Evolutionary conservation across 2,888 invertebrate genomes (phyloP).

Genomic region (Torymus aiolomorphi): DNA sequence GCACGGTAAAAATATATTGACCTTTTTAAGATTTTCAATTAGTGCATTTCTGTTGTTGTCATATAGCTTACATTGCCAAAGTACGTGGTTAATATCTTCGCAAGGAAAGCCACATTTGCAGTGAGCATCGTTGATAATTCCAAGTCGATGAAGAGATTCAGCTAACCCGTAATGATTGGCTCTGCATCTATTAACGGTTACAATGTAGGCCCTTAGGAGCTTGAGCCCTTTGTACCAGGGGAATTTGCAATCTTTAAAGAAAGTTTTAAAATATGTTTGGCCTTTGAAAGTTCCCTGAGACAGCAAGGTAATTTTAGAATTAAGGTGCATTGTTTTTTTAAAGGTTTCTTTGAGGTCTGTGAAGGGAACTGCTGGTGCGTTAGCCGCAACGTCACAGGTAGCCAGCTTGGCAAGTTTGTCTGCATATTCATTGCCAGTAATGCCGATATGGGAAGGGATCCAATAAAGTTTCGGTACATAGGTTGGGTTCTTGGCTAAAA

Average conservation of each 20-base stretch:
- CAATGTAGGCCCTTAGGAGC: constrained; percentile 3
- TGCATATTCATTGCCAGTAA: constrained; percentile 10
- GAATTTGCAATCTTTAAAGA: constrained; percentile 11
- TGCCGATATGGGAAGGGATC: constrained; percentile 20
- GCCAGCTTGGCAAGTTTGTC: constrained; percentile 16
- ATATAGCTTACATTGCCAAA: no score
- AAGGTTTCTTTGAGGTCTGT: constrained; percentile 6
- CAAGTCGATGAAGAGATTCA: not conserved
- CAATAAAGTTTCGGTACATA: not conserved
- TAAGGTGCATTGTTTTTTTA: constrained; percentile 8
- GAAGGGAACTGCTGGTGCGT: not conserved
- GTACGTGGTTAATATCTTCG: no score
- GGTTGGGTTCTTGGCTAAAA: not conserved
- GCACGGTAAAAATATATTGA: no score
- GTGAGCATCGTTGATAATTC: not conserved
- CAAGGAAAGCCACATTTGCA: no score
- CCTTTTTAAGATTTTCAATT: no score
- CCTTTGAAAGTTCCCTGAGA: not conserved
- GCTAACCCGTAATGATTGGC: constrained; percentile 5
- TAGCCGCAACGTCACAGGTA: not conserved
- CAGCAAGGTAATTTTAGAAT: constrained; percentile 1
- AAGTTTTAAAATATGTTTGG: constrained; percentile 17
- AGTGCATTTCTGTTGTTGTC: no score
- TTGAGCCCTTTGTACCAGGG: constrained; percentile 12
- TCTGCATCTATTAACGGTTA: constrained; percentile 1